A percentile compares a stretch with the other conserved stretches of the same genome.
Conservation (phyloP, 2,888 invertebrate genomes). For the Dynastes maya region DNA sequence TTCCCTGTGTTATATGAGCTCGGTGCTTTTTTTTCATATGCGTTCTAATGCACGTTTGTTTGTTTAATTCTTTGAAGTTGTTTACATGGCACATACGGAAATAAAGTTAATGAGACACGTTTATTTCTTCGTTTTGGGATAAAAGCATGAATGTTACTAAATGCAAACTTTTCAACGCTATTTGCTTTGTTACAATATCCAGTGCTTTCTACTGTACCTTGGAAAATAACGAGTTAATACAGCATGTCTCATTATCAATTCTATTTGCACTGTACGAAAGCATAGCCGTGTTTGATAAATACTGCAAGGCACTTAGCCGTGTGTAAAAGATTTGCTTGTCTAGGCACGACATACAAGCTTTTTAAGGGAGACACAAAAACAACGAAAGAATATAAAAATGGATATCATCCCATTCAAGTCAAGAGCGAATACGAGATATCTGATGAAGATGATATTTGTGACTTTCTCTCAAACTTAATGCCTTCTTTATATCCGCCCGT, state of each 20-base stretch:
- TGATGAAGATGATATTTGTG: slow-evolving; percentile 15
- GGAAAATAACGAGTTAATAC: background rate
- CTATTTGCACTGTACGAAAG: slow-evolving; percentile 7
- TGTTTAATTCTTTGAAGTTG: too few species aligned
- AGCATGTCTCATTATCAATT: slow-evolving; percentile 22
- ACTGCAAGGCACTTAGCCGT: slow-evolving; percentile 20
- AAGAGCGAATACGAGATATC: slow-evolving; percentile 5
- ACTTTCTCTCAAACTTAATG: background rate
- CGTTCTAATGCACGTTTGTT: too few species aligned
- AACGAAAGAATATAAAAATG: background rate
- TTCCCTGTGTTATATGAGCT: too few species aligned
- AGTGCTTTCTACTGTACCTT: background rate
- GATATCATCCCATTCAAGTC: background rate
- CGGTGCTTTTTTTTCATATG: too few species aligned
- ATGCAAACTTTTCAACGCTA: too few species aligned
- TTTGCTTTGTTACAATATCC: background rate
- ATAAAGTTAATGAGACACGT: too few species aligned
- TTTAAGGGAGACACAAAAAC: background rate
- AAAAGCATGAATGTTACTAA: too few species aligned
- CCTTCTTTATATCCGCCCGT: slow-evolving; percentile 11
- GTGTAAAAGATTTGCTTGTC: background rate
- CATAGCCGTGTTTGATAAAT: slow-evolving; percentile 19
- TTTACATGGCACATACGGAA: too few species aligned
- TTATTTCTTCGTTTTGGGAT: too few species aligned
- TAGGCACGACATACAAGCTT: background rate